Percentiles rank a stretch among this genome's conserved stretches.
These are phyloP conservation scores for Sepioteuthis lessoniana DNA, from an alignment of 2,888 invertebrate species.

Conservation along the genomic window DNA sequence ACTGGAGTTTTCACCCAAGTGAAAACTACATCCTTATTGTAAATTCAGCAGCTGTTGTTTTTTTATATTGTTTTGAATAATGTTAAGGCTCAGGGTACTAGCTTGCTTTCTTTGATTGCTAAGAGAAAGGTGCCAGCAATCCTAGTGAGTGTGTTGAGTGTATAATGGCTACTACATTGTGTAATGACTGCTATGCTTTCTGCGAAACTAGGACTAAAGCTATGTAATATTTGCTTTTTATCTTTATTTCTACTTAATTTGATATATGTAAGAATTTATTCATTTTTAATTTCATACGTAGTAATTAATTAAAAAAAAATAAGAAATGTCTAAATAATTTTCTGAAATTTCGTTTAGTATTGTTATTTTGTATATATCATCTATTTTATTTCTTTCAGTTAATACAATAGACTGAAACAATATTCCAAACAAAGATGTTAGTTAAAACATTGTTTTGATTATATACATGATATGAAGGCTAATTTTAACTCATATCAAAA, in stretches of 20 bases:
- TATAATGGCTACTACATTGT: not conserved
- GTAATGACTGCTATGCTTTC: conserved; percentile 2
- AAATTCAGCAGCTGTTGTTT: not conserved
- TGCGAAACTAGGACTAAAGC: not conserved
- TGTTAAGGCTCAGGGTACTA: not conserved
- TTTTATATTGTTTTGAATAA: not conserved
- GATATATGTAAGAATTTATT: too few relatives aligned
- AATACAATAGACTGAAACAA: not conserved
- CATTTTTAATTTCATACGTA: not conserved
- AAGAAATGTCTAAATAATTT: not conserved
- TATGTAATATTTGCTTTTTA: not conserved
- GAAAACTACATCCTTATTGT: not conserved
- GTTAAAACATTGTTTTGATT: too few relatives aligned
- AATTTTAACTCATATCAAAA: not conserved
- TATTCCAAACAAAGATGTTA: not conserved
- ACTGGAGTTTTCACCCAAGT: not conserved
- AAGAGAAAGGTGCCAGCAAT: not conserved
- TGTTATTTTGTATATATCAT: not conserved
- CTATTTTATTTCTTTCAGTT: not conserved
- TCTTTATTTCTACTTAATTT: not conserved
- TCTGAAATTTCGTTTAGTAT: not conserved
- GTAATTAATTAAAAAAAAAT: not conserved
- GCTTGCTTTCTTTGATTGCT: conserved; percentile 1
- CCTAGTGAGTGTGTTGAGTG: conserved; percentile 18
- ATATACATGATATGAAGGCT: not conserved